Evolutionary conservation across 2,113 vertebrate species (phyloP).

Genomic region (Neolamprologus modestus): DNA sequence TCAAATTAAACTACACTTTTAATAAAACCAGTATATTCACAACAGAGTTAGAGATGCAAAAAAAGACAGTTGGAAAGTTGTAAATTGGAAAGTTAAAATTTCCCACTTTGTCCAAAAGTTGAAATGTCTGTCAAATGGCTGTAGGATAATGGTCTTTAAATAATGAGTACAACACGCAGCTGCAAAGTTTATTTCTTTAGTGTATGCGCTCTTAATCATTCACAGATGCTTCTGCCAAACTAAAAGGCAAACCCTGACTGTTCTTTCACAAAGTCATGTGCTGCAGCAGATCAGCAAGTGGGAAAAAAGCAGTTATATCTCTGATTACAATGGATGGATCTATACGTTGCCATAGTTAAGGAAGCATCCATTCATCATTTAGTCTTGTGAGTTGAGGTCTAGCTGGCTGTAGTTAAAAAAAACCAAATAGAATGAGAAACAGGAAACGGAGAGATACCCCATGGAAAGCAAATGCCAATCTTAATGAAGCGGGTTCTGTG

Average conservation of each 20-base stretch:
- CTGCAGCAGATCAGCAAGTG: background rate
- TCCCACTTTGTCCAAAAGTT: background rate
- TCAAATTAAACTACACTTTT: background rate
- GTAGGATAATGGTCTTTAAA: background rate
- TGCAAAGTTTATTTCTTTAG: background rate
- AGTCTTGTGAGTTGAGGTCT: background rate
- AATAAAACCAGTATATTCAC: background rate
- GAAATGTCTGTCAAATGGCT: background rate
- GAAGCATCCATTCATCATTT: conserved; percentile 1
- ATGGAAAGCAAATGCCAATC: conserved; percentile 21
- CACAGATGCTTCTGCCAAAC: background rate
- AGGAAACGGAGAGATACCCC: background rate
- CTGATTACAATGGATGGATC: background rate
- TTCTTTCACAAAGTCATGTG: background rate
- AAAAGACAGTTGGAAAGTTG: background rate
- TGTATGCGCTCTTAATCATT: background rate
- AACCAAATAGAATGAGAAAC: background rate
- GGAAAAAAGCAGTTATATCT: background rate
- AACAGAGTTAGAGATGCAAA: background rate
- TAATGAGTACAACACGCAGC: background rate
- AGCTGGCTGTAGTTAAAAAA: background rate
- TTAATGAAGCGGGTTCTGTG: conserved; percentile 22
- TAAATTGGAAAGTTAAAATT: background rate
- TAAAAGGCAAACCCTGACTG: background rate
- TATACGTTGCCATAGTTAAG: background rate